Evolutionary conservation across 35 echinoderm and acorn worm species (phyloP).

Genomic region (Holothuria glaberrima): DNA sequence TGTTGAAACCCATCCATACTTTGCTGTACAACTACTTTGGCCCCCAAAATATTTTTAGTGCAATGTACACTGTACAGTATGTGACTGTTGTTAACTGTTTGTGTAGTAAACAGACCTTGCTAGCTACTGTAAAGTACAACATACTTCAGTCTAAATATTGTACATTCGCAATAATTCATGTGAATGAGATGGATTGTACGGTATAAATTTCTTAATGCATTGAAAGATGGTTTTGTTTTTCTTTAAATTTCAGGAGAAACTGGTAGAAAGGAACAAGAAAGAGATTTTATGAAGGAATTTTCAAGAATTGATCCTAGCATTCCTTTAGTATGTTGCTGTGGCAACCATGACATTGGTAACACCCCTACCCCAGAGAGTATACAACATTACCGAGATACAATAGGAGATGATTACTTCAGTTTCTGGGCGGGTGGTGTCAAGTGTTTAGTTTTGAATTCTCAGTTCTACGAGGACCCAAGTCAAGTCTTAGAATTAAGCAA

Average conservation of each 20-base stretch:
- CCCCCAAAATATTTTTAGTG: too few relatives aligned
- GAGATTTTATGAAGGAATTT: constrained; percentile 78
- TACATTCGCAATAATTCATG: too few relatives aligned
- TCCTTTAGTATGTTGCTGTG: constrained; percentile 91
- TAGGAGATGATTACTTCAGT: constrained; percentile 90
- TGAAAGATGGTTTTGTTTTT: constrained; percentile 1
- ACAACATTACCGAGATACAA: constrained; percentile 58
- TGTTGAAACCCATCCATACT: too few relatives aligned
- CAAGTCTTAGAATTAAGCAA: constrained; percentile 68
- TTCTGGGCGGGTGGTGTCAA: constrained; percentile 93
- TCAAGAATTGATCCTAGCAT: constrained; percentile 74
- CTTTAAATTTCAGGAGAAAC: constrained; percentile 51
- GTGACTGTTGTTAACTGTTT: too few relatives aligned
- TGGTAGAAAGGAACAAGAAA: constrained; percentile 64
- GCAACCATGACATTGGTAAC: constrained; percentile 92
- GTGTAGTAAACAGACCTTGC: too few relatives aligned
- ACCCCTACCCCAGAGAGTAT: constrained; percentile 69
- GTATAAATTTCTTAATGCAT: background rate
- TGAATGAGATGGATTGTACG: too few relatives aligned
- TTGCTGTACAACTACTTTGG: too few relatives aligned
- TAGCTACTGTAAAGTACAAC: too few relatives aligned
- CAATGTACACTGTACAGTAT: too few relatives aligned
- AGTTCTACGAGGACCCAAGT: constrained; percentile 83
- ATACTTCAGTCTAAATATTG: too few relatives aligned
- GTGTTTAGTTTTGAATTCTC: constrained; percentile 85